Evolutionary conservation across 2,888 invertebrate species (phyloP), one percentile per base, ranked within the genome.

Genomic region (Rhingia campestris): DNA sequence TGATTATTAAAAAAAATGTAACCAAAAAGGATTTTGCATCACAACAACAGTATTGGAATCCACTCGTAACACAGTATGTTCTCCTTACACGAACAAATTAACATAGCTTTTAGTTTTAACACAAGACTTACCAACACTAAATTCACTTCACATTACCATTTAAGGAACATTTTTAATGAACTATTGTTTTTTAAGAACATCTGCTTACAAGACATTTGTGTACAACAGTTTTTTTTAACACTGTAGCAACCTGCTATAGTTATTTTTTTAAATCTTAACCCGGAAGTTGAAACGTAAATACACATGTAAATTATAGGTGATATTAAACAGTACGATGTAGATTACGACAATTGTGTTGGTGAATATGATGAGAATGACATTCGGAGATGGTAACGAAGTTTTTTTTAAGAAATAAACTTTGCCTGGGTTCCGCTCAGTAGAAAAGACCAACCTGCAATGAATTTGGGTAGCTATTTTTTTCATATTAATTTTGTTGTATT

Each of bases 241-340:
- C 22, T 22, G 1, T 22, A 2, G 22, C 22, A 22, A 22, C 22
- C 2, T 12, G 35, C 33, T 63, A 12, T 47, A 32, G 12, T 37
- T 77, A 37, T 49, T 61, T 43, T 49, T 63, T 51, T 37, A 75
- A 56, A 59, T 66, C 61, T 73, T 43, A 63, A 73, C 77, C 67
- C 77, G 81, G 77, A 82, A 73, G 72, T 58, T 43, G 54, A 54
- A 64, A 67, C 43, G 22, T 22, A 22, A 22, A 64, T 49, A 67
- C 43, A 54, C 67, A 73, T 70, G 66, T 82, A 72, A 77, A 73
- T 67, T 67, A 69, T 54, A 14, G 79, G 58, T 79, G 79, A 73
- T 79, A 69, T 69, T 35, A 73, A 82, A 69, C 63, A 69, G 10
- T 72, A 67, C 56, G 59, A 54, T 47, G n/a, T 47, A 22, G 22